phyloP scores from a whole-genome alignment of 2,797 vertebrate genomes.

The Rhyacichthys aspro region DNA sequence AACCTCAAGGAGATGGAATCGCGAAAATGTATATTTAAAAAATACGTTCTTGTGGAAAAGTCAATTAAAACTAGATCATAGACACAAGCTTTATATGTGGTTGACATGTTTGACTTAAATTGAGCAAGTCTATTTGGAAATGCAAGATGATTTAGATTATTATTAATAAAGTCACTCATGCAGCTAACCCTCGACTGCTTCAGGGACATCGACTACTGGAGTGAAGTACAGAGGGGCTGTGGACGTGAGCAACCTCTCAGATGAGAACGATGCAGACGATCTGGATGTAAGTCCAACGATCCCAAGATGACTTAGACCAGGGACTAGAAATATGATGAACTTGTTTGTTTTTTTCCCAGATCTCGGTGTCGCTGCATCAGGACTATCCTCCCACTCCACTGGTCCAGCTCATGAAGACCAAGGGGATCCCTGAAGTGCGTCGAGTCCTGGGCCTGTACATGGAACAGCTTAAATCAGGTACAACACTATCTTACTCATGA shows the following conservation, averaged over 20 bases:
- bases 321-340: neutral
- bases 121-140: too few species aligned
- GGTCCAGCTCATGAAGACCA: slow-evolving; percentile 86
- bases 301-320: too few species aligned
- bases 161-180: too few species aligned
- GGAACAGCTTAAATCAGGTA: slow-evolving; percentile 88
- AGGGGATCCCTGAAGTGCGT: slow-evolving; percentile 81
- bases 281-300: slow-evolving; percentile 82
- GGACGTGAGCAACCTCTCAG: slow-evolving; percentile 90
- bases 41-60: too few species aligned
- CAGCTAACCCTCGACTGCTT: neutral
- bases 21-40: too few species aligned
- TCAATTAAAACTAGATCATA: too few species aligned
- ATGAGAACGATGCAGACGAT: slow-evolving; percentile 92
- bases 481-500: neutral
- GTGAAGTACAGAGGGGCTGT: slow-evolving; percentile 90
- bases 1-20: too few species aligned
- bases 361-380: slow-evolving; percentile 87
- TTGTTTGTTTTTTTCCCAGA: slow-evolving; percentile 55
- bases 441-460: slow-evolving; percentile 85
- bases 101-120: too few species aligned
- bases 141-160: too few species aligned
- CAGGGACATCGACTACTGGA: slow-evolving; percentile 85
- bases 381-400: slow-evolving; percentile 89
- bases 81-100: too few species aligned